phyloP scores from a whole-genome alignment of 2,888 invertebrate species.

The Toxonevra muliebris region DNA sequence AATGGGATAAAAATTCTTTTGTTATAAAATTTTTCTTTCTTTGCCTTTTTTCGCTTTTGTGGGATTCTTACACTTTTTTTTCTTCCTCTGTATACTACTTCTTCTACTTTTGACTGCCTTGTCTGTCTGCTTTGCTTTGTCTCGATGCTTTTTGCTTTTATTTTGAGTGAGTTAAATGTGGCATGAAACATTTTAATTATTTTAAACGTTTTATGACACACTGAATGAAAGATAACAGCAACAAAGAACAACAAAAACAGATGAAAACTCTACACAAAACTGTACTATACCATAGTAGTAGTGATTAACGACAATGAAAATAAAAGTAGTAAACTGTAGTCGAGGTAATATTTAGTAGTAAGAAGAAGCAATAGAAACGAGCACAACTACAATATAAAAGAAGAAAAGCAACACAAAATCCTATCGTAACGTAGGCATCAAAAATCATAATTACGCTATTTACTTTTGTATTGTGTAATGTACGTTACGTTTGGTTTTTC shows the following conservation, averaged over 20 bases:
- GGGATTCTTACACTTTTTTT: conserved; percentile 16
- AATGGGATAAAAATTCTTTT: conserved; percentile 4
- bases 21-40: no score
- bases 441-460: conserved; percentile 31
- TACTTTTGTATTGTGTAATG: conserved; percentile 17
- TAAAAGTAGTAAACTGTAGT: neutral
- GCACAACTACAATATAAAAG: no score
- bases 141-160: conserved; percentile 18
- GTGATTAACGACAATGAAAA: conserved; percentile 1
- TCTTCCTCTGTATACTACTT: neutral
- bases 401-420: conserved; percentile 4
- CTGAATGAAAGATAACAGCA: conserved; percentile 22
- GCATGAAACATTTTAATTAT: conserved; percentile 61
- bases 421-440: conserved; percentile 28
- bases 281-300: conserved; percentile 3
- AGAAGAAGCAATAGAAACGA: no score
- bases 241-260: neutral
- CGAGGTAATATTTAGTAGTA: neutral
- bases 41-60: conserved; percentile 13
- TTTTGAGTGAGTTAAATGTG: conserved; percentile 53
- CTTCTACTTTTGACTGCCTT: neutral
- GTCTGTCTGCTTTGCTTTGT: conserved; percentile 17
- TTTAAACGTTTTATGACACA: conserved; percentile 59
- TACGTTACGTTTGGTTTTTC: no score
- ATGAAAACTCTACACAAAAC: neutral